phyloP scores from a whole-genome alignment of 2,113 vertebrate genomes.

The Conger conger region DNA sequence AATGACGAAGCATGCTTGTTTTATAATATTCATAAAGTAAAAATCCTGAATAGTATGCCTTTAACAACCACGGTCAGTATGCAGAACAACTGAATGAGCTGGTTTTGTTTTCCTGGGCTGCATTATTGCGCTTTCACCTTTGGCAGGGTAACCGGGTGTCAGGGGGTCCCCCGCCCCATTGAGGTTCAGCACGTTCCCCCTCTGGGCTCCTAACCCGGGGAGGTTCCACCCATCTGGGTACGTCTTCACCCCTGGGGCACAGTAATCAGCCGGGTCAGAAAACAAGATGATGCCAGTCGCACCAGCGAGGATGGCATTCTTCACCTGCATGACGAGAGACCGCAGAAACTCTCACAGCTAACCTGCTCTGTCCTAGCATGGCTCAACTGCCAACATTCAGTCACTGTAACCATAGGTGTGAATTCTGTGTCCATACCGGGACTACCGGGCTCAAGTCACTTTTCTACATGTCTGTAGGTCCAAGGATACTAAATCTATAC shows the following conservation, averaged over 20 bases:
- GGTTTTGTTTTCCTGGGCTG: neutral
- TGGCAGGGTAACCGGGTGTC: slow-evolving; percentile 94
- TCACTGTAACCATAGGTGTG: neutral
- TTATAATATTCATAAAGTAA: too few species aligned
- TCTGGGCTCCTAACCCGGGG: slow-evolving; percentile 82
- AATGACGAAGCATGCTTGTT: too few species aligned
- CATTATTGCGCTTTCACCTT: slow-evolving; percentile 68
- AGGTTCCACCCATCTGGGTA: slow-evolving; percentile 94
- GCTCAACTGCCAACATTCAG: neutral
- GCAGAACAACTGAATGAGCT: neutral
- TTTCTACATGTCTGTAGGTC: neutral
- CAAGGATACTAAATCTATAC: neutral
- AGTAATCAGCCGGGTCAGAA: slow-evolving; percentile 93
- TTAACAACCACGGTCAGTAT: neutral
- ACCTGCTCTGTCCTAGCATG: neutral
- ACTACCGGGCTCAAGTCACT: neutral
- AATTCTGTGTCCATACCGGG: neutral
- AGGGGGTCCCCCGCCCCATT: slow-evolving; percentile 93
- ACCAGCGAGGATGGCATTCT: slow-evolving; percentile 84
- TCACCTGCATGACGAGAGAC: slow-evolving; percentile 74
- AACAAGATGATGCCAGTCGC: slow-evolving; percentile 88
- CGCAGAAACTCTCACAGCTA: neutral
- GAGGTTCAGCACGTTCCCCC: slow-evolving; percentile 90
- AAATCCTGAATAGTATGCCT: too few species aligned
- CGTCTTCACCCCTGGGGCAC: slow-evolving; percentile 72